Conservation (phyloP, 2,113 vertebrate species). For the Brevimyrus niger region DNA sequence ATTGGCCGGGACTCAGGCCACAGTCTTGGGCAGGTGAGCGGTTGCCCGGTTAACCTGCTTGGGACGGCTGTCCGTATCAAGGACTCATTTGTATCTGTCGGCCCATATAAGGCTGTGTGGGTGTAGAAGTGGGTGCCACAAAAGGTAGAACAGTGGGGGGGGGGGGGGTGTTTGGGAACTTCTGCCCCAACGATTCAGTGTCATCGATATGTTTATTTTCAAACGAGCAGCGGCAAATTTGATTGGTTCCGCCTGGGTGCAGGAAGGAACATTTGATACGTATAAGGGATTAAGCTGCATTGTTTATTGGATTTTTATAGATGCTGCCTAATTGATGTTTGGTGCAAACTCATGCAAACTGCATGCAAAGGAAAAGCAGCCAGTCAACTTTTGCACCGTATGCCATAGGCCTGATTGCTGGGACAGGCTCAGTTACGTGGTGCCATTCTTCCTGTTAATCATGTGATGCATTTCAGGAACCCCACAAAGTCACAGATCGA, state of each 20-base stretch:
- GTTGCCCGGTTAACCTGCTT: neutral
- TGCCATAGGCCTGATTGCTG: neutral
- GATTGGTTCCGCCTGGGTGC: neutral
- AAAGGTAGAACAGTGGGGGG: neutral
- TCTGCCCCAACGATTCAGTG: neutral
- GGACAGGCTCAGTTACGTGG: neutral
- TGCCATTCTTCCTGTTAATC: neutral
- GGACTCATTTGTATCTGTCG: conserved; percentile 6
- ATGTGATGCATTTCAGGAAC: neutral
- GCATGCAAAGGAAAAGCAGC: neutral
- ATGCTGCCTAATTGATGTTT: neutral
- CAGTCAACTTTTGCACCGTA: neutral
- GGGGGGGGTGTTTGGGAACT: neutral
- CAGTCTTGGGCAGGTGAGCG: neutral
- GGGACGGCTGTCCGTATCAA: neutral
- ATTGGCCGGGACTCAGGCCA: neutral
- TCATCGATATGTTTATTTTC: neutral
- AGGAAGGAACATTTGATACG: neutral
- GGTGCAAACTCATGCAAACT: neutral
- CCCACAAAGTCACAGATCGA: neutral
- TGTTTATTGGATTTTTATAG: neutral
- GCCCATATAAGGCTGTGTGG: neutral
- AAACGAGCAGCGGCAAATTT: neutral
- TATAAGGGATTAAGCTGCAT: neutral
- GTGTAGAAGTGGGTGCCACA: neutral